Percentiles rank a stretch among this genome's conserved stretches.
Evolutionary conservation across 2,888 invertebrate genomes (phyloP).

Genomic region (Yponomeuta malinellus): DNA sequence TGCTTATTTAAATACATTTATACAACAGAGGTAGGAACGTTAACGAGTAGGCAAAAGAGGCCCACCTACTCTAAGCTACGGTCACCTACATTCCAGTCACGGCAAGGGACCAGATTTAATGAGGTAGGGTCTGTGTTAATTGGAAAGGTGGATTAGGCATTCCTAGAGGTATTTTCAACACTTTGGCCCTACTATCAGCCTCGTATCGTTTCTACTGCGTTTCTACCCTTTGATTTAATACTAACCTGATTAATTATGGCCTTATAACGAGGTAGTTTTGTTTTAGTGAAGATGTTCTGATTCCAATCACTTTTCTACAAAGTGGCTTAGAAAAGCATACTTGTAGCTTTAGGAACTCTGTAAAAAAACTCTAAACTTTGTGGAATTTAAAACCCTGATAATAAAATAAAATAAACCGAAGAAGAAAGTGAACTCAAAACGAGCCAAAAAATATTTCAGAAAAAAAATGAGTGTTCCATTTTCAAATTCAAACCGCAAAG

Average conservation of each 20-base stretch:
- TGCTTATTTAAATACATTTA: no score
- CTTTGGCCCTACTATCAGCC: not conserved
- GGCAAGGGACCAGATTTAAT: slow-evolving; percentile 8
- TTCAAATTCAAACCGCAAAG: not conserved
- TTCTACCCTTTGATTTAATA: not conserved
- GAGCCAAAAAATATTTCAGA: not conserved
- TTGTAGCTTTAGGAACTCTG: not conserved
- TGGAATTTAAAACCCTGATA: not conserved
- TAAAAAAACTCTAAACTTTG: not conserved
- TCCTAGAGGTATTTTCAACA: slow-evolving; percentile 1
- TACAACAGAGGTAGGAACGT: not conserved
- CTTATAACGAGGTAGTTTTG: no score
- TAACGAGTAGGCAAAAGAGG: slow-evolving; percentile 5
- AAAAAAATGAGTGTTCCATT: slow-evolving; percentile 1
- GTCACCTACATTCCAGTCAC: slow-evolving; percentile 8
- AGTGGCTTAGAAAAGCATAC: no score
- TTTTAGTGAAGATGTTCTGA: no score
- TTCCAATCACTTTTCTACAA: no score
- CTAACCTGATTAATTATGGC: not conserved
- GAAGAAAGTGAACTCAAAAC: not conserved
- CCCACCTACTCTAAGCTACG: not conserved
- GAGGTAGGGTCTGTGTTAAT: slow-evolving; percentile 12
- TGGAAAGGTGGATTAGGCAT: slow-evolving; percentile 7
- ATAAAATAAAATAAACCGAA: not conserved
- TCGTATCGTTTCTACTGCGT: not conserved